phyloP scores from a whole-genome alignment of 2,797 vertebrate genomes.

The Dermochelys coriacea region DNA sequence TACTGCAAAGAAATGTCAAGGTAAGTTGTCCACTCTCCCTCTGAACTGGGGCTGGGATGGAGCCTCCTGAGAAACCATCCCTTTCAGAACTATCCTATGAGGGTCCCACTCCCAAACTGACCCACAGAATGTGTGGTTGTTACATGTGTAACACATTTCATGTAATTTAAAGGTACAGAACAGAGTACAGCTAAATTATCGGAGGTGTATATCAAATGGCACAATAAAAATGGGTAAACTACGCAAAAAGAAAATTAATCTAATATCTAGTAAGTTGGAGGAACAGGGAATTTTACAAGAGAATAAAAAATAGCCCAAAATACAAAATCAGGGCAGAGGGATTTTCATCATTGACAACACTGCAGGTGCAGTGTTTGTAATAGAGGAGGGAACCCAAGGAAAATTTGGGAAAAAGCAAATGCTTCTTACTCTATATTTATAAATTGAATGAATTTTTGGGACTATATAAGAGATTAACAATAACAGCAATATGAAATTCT shows the following conservation, averaged over 20 bases:
- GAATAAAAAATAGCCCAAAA: neutral
- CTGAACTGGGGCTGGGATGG: neutral
- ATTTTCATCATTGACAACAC: neutral
- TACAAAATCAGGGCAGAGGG: neutral
- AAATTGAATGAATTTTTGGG: neutral
- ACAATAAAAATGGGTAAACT: neutral
- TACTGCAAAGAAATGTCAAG: neutral
- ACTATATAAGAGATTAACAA: neutral
- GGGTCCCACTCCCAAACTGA: neutral
- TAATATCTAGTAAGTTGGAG: neutral
- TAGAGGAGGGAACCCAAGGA: neutral
- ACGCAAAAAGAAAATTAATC: neutral
- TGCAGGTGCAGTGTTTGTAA: neutral
- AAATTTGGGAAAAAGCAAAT: neutral
- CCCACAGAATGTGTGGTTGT: rapidly evolving
- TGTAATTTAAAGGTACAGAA: neutral
- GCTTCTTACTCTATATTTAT: neutral
- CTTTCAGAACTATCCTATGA: neutral
- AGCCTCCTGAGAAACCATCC: neutral
- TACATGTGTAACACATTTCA: rapidly evolving
- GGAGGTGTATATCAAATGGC: neutral
- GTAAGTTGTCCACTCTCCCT: neutral
- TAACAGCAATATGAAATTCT: neutral
- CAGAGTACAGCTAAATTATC: neutral
- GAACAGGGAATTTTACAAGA: neutral